These are phyloP conservation scores for Calephelis nemesis DNA, from an alignment of 1,140 invertebrate genomes.

Conservation along the genomic window DNA sequence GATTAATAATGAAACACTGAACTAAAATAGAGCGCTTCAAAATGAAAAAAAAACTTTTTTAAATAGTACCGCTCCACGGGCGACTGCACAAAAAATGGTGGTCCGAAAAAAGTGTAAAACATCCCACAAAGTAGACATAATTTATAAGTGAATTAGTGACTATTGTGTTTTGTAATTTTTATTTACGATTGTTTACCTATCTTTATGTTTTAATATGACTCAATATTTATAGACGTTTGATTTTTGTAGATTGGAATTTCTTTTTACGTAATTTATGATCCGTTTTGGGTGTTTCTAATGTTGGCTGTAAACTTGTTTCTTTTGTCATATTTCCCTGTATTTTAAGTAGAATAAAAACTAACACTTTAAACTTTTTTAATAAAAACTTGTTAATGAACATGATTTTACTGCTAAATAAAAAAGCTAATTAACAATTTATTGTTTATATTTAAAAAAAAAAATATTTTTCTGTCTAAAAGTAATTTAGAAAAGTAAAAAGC, in stretches of 20 bases:
- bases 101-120: slow-evolving; percentile 72
- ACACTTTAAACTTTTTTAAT: no score
- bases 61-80: slow-evolving; percentile 62
- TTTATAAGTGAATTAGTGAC: slow-evolving; percentile 72
- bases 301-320: slow-evolving; percentile 40
- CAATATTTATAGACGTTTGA: slow-evolving; percentile 63
- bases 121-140: slow-evolving; percentile 68
- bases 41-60: slow-evolving; percentile 41
- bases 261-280: slow-evolving; percentile 19
- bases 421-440: no score
- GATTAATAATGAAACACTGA: slow-evolving; percentile 55
- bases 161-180: slow-evolving; percentile 74
- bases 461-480: no score
- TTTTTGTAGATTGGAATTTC: slow-evolving; percentile 52
- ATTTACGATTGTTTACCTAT: slow-evolving; percentile 77
- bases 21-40: slow-evolving; percentile 36
- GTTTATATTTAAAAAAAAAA: no score
- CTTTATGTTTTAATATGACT: slow-evolving; percentile 77
- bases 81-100: slow-evolving; percentile 64
- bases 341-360: background rate
- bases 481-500: no score
- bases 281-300: slow-evolving; percentile 61
- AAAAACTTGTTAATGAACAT: no score
- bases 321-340: slow-evolving; percentile 30
- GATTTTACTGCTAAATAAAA: no score